Evolutionary conservation across 2,888 invertebrate genomes (phyloP).

Genomic region (Cacoxenus indagator): DNA sequence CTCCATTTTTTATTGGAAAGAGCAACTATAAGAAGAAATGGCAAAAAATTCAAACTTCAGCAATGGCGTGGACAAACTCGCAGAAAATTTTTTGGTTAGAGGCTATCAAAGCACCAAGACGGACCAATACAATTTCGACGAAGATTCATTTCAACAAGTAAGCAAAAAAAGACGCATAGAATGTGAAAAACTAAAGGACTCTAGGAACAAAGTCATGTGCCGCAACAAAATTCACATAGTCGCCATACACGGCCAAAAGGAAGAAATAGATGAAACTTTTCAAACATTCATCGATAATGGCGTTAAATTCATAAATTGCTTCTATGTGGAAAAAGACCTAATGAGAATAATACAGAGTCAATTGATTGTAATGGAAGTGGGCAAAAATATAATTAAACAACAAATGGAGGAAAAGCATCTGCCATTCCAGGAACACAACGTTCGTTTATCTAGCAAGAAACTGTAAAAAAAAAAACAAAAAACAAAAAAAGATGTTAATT

Average conservation of each 20-base stretch:
- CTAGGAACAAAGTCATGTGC: not conserved
- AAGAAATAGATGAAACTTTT: not conserved
- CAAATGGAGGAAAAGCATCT: constrained; percentile 2
- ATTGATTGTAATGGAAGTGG: not conserved
- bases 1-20: too few relatives aligned
- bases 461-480: constrained; percentile 27
- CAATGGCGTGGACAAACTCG: too few relatives aligned
- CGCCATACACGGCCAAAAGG: not conserved
- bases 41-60: too few relatives aligned
- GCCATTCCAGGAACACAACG: not conserved
- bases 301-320: not conserved
- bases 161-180: too few relatives aligned
- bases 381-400: not conserved
- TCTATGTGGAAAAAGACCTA: not conserved
- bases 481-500: constrained; percentile 20
- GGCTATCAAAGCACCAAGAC: too few relatives aligned
- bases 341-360: not conserved
- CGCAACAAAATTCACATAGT: not conserved
- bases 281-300: not conserved
- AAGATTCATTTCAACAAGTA: too few relatives aligned
- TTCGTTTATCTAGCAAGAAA: not conserved
- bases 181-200: too few relatives aligned
- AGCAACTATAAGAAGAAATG: too few relatives aligned
- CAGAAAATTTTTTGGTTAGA: too few relatives aligned
- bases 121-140: too few relatives aligned